Percentiles rank a stretch among this genome's conserved stretches.
phyloP scores from a whole-genome alignment of 2,113 vertebrate species.

The Pollachius pollachius region DNA sequence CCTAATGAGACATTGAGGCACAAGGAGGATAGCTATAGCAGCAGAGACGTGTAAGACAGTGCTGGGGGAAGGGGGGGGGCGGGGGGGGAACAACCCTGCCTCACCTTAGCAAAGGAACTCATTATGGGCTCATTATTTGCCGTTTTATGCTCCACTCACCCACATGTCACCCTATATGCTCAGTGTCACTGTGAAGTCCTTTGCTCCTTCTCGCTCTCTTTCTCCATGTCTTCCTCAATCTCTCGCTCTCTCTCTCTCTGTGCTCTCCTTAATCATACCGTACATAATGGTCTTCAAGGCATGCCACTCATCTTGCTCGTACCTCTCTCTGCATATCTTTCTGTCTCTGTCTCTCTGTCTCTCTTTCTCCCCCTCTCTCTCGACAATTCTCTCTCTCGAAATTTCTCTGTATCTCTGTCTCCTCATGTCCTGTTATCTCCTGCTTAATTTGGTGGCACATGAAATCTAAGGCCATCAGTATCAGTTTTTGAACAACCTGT shows the following conservation, averaged over 20 bases:
- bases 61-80: background rate
- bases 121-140: constrained; percentile 52
- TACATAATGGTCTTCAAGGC: too few relatives aligned
- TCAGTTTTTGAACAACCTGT: background rate
- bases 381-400: too few relatives aligned
- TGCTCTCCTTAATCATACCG: too few relatives aligned
- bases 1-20: constrained; percentile 63
- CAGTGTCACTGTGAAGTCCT: constrained; percentile 4
- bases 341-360: too few relatives aligned
- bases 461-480: too few relatives aligned
- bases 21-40: constrained; percentile 23
- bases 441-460: too few relatives aligned
- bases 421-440: too few relatives aligned
- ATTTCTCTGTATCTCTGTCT: too few relatives aligned
- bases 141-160: constrained; percentile 18
- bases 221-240: background rate
- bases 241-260: constrained; percentile 31
- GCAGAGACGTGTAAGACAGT: background rate
- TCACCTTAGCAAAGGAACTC: constrained; percentile 47
- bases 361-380: too few relatives aligned
- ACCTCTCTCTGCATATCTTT: too few relatives aligned
- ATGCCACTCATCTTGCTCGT: too few relatives aligned
- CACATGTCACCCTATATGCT: constrained; percentile 9
- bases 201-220: background rate
- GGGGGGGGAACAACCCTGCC: constrained; percentile 29